Evolutionary conservation across 2,888 invertebrate species (phyloP).

Genomic region (Acanthoscelides obtectus): DNA sequence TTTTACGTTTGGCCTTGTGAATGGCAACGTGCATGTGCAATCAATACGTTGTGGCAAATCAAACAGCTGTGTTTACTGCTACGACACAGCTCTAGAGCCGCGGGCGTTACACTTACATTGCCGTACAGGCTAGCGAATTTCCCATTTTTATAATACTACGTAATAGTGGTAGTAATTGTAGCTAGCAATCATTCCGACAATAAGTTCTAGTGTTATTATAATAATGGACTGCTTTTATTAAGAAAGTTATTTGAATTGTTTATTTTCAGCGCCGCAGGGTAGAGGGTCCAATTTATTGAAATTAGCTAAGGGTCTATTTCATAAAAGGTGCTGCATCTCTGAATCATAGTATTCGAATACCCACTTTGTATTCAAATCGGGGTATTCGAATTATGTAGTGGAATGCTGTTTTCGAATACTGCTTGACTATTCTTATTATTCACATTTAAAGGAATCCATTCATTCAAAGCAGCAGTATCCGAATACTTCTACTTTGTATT

Average conservation of each 20-base stretch:
- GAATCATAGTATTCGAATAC: too few species aligned
- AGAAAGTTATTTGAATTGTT: neutral
- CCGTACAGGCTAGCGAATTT: neutral
- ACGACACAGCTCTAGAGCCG: constrained; percentile 12
- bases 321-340: too few species aligned
- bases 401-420: too few species aligned
- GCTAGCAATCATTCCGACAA: neutral
- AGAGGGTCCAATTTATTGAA: too few species aligned
- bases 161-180: neutral
- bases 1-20: constrained; percentile 36
- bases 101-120: neutral
- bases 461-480: too few species aligned
- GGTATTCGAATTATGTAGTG: too few species aligned
- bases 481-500: too few species aligned
- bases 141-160: neutral
- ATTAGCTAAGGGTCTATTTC: too few species aligned
- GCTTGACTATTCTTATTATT: too few species aligned
- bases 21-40: constrained; percentile 35
- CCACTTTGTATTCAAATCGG: too few species aligned
- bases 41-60: constrained; percentile 36
- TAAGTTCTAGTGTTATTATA: neutral
- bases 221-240: neutral
- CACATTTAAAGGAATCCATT: too few species aligned
- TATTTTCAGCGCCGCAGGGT: neutral
- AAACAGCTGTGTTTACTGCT: constrained; percentile 37